Percentiles rank a stretch among this genome's conserved stretches.
These are phyloP conservation scores for Endomychus coccineus DNA, from an alignment of 2,888 invertebrate species.

Conservation along the genomic window DNA sequence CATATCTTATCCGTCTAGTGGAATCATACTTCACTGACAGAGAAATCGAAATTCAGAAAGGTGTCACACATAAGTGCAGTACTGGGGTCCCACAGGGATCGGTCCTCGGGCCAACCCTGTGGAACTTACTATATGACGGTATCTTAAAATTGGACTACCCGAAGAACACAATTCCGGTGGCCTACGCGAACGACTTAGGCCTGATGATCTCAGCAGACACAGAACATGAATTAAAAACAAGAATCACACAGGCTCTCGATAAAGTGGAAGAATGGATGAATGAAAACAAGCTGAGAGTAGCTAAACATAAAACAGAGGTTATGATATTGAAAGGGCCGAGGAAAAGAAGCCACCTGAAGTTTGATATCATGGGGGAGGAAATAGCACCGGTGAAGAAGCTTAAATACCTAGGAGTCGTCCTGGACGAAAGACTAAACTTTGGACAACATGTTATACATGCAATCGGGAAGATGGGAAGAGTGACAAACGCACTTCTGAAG, in stretches of 20 bases:
- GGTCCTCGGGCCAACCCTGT: too few species aligned
- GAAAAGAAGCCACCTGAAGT: background rate
- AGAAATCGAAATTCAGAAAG: too few species aligned
- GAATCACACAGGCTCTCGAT: background rate
- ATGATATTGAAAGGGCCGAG: too few species aligned
- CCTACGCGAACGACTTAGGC: background rate
- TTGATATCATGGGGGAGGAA: background rate
- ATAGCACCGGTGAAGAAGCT: background rate
- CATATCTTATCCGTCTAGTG: too few species aligned
- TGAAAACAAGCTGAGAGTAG: too few species aligned
- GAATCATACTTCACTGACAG: too few species aligned
- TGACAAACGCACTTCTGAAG: background rate
- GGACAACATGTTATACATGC: background rate
- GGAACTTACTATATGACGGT: too few species aligned
- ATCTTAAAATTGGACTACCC: too few species aligned
- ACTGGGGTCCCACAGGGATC: too few species aligned
- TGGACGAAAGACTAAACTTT: background rate
- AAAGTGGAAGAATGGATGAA: background rate
- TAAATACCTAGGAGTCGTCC: background rate
- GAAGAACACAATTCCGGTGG: too few species aligned
- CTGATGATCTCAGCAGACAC: background rate
- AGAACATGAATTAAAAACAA: background rate
- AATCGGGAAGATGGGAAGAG: background rate
- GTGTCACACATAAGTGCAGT: too few species aligned
- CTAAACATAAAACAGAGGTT: too few species aligned